phyloP scores from a whole-genome alignment of 2,888 invertebrate genomes.

The Pyrgus malvae region DNA sequence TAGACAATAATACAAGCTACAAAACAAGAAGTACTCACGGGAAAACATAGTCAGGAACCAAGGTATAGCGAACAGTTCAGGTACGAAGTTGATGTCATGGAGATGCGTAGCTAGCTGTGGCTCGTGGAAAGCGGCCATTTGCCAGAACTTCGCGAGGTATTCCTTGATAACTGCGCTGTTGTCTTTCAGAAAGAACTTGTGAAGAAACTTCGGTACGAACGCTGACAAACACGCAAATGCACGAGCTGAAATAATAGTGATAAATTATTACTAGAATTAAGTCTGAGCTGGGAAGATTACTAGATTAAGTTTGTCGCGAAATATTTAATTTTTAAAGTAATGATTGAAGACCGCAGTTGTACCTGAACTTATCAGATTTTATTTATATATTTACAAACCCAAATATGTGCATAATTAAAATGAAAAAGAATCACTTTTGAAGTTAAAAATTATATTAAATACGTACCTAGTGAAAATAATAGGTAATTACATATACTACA shows the following conservation, averaged over 20 bases:
- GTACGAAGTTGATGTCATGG: constrained; percentile 95
- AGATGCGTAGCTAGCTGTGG: constrained; percentile 95
- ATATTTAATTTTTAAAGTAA: too few relatives aligned
- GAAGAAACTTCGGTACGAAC: constrained; percentile 97
- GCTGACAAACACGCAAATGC: constrained; percentile 97
- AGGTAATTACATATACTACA: too few relatives aligned
- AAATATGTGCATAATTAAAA: too few relatives aligned
- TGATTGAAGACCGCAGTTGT: too few relatives aligned
- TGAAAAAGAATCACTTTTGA: too few relatives aligned
- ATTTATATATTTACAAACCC: too few relatives aligned
- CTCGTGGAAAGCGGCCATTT: constrained; percentile 97
- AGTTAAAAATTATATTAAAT: too few relatives aligned
- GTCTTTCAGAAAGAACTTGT: constrained; percentile 98
- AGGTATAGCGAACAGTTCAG: constrained; percentile 98
- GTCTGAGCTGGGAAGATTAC: too few relatives aligned
- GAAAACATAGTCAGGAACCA: constrained; percentile 99
- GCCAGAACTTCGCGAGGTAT: constrained; percentile 97
- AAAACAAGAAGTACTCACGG: constrained; percentile 93
- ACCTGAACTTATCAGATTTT: too few relatives aligned
- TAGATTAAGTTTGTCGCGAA: too few relatives aligned
- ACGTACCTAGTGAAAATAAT: too few relatives aligned
- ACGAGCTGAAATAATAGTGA: constrained; percentile 84
- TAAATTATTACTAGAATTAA: neutral
- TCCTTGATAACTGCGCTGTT: constrained; percentile 98
- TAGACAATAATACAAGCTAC: too few relatives aligned